Evolutionary conservation across 2,113 vertebrate genomes (phyloP), one percentile per base, ranked within the genome.

Genomic region (Neoarius graeffei): DNA sequence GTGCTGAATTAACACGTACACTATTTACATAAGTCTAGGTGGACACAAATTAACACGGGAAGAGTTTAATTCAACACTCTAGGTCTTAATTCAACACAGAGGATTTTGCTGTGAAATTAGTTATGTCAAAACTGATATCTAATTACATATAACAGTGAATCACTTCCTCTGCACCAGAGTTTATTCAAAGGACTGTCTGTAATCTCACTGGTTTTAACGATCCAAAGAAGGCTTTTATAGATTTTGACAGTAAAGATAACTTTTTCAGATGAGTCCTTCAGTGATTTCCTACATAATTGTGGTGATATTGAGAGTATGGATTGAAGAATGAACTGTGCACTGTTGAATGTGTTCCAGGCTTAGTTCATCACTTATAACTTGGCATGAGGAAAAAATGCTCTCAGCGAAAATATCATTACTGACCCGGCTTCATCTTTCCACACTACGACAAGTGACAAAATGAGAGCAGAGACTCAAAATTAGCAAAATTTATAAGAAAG

Each of bases 91-190:
- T 84, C 71, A 76, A 85, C 23, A 48, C 35, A 62, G 13, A 66
- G 25, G 82, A 52, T 19, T 71, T 84, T 71, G 25, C 30, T 76
- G 35, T 85, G 56, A 85, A 76, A 87, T 88, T 56, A 84, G 50
- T 60, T 83, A 84, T 67, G 73, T 42, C 66, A 42, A 62, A 62
- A 86, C 69, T 86, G 79, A 87, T 88, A 27, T 83, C 67, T 54
- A 81, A 82, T 86, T 86, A 59, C 60, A 83, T 84, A 66, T 79
- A 77, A 82, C 85, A 82, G 86, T 84, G 80, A 88, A 54, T 86
- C 23, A 54, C 87, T 67, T 59, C 81, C 74, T 85, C 69, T 10
- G 81, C 62, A 80, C 74, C 57, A 74, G 57, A 56, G 35, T 80
- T 80, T 87, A 25, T 52, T 76, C 81, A 85, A 88, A 69, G 60